Evolutionary conservation across 2,113 vertebrate genomes (phyloP).

Genomic region (Lampris incognitus): DNA sequence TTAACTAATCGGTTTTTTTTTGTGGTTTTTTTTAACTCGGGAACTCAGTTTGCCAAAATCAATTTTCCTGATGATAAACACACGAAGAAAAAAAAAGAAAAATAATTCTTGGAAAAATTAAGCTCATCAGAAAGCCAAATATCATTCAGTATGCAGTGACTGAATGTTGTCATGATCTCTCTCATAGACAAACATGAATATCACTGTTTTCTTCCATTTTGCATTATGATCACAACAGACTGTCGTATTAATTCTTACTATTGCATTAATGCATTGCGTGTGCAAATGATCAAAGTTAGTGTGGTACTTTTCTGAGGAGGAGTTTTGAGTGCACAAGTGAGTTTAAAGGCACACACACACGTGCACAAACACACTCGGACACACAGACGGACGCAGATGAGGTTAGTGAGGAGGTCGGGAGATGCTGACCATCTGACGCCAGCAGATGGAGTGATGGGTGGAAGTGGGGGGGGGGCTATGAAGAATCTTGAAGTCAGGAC

Average conservation of each 20-base stretch:
- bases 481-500: slow-evolving; percentile 61
- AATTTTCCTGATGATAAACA: too few species aligned
- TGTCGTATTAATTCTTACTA: too few species aligned
- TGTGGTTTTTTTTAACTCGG: neutral
- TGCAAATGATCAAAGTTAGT: slow-evolving; percentile 9
- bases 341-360: slow-evolving; percentile 18
- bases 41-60: too few species aligned
- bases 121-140: neutral
- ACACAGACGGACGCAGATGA: slow-evolving; percentile 50
- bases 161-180: too few species aligned
- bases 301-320: slow-evolving; percentile 21
- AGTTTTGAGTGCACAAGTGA: slow-evolving; percentile 11
- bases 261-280: too few species aligned
- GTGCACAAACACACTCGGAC: slow-evolving; percentile 18
- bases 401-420: slow-evolving; percentile 64
- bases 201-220: too few species aligned
- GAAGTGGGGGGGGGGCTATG: slow-evolving; percentile 56
- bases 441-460: slow-evolving; percentile 75
- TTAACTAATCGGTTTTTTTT: neutral
- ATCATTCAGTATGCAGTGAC: too few species aligned
- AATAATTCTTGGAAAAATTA: neutral
- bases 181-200: too few species aligned
- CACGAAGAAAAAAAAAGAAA: too few species aligned
- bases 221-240: too few species aligned
- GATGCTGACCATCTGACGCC: slow-evolving; percentile 73